Evolutionary conservation across 2,888 invertebrate species (phyloP), one percentile per base, ranked within the genome.

Genomic region (Hirtodrosophila confusa): DNA sequence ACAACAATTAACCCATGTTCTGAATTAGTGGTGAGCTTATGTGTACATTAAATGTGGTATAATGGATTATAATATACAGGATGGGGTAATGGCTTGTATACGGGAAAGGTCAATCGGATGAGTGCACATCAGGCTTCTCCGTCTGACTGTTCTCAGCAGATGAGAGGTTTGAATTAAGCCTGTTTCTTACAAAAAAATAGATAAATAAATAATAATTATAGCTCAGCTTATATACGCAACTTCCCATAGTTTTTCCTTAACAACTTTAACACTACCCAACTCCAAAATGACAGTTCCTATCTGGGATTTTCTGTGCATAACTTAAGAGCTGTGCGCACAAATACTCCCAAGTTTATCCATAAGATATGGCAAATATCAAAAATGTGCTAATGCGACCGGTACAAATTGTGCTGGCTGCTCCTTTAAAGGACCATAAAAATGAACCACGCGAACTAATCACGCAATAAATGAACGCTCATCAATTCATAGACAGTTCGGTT

Each of bases 381-480:
- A 43, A 57, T 17, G 73, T 47, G 78, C 75, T 78, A 76, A 76
- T 72, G 71, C 71, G 82, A 80, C 61, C 47, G 64, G 40, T 75
- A 75, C 75, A 75, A 75, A 75, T 75, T 78, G 75, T 64, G 69
- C 51, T 69, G 69, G 75, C 55, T 64, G 75, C 74, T 75, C 61
- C 78, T 69, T 61, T 51, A 63, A 64, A 57, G 24, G 44, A 8
- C 53, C 50, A 80, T 67, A 61, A 78, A 67, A 67, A 51, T 39
- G 83, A 76, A 65, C 72, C 71, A 65, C 62, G 56, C 75, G 63
- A 82, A 87, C 88, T 82, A 82, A 82, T 82, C 82, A 82, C 69
- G 88, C 82, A 82, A 87, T 87, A 82, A 82, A 82, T 82, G 88
- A 86, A 73, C 86, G 83, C 80, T 79, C 82, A 82, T 82, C 82